A percentile compares a stretch with the other conserved stretches of the same genome.
Conservation (phyloP, 92 coral and sea anemone species). For the Micromussa lordhowensis region DNA sequence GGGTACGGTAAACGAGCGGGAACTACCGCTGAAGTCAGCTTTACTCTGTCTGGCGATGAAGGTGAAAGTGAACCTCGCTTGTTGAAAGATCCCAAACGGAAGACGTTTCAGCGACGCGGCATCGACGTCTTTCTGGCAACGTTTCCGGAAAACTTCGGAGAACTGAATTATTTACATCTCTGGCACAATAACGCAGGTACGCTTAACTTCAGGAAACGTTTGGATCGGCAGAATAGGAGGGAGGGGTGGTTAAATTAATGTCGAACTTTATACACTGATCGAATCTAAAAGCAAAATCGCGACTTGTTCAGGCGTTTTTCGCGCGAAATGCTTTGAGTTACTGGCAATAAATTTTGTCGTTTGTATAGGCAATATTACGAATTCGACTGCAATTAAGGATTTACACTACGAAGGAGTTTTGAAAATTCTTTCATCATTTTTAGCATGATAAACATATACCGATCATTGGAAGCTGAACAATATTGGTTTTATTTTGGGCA, state of each 20-base stretch:
- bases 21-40: slow-evolving; percentile 85
- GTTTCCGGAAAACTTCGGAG: slow-evolving; percentile 85
- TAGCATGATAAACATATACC: too few species aligned
- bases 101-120: slow-evolving; percentile 91
- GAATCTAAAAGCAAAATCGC: too few species aligned
- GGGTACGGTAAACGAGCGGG: slow-evolving; percentile 87
- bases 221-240: neutral
- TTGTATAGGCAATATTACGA: too few species aligned
- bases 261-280: too few species aligned
- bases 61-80: slow-evolving; percentile 85
- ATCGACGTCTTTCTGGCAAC: slow-evolving; percentile 90
- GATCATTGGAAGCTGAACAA: too few species aligned
- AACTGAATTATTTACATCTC: slow-evolving; percentile 84
- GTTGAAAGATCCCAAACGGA: slow-evolving; percentile 88
- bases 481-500: too few species aligned
- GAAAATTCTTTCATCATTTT: too few species aligned
- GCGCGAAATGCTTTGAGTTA: too few species aligned
- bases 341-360: too few species aligned
- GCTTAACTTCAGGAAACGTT: neutral
- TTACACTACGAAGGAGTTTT: too few species aligned
- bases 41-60: slow-evolving; percentile 84
- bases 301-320: too few species aligned
- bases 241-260: neutral
- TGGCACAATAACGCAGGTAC: slow-evolving; percentile 94
- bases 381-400: too few species aligned